Conservation (phyloP, 2,888 invertebrate species). For the Drosophila prostipennis region DNA sequence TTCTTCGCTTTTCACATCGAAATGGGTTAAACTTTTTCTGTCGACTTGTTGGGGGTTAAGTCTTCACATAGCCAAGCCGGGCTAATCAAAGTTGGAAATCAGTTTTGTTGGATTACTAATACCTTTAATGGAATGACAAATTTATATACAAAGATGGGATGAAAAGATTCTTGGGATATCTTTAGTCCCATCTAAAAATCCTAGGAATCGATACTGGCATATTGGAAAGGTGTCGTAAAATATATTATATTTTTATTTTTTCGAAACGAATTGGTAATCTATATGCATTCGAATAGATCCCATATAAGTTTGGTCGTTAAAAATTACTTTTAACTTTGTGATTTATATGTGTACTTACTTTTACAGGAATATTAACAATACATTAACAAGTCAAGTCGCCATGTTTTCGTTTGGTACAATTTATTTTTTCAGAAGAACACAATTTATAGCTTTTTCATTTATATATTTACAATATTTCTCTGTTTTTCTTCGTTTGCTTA, state of each 20-base stretch:
- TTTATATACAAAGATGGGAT: background rate
- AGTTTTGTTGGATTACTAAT: constrained; percentile 18
- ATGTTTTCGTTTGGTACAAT: constrained; percentile 26
- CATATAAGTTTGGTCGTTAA: no score
- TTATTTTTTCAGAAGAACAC: constrained; percentile 35
- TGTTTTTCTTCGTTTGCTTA: constrained; percentile 14
- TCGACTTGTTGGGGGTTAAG: constrained; percentile 28
- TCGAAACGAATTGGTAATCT: background rate
- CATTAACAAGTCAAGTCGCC: background rate
- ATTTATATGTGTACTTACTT: background rate
- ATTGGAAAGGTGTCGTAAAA: background rate
- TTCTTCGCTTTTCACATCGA: constrained; percentile 14
- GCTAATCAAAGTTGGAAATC: constrained; percentile 54
- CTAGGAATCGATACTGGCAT: background rate
- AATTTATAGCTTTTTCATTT: constrained; percentile 46
- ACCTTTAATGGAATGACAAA: constrained; percentile 30
- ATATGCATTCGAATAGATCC: background rate
- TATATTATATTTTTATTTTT: no score
- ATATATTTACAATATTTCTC: constrained; percentile 50
- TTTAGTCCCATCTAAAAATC: background rate
- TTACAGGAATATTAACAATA: no score
- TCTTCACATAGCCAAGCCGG: constrained; percentile 38
- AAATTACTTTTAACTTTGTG: background rate
- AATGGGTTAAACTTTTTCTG: constrained; percentile 46
- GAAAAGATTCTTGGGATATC: background rate